Evolutionary conservation across 1,140 invertebrate species (phyloP).

Genomic region (Diprion similis): DNA sequence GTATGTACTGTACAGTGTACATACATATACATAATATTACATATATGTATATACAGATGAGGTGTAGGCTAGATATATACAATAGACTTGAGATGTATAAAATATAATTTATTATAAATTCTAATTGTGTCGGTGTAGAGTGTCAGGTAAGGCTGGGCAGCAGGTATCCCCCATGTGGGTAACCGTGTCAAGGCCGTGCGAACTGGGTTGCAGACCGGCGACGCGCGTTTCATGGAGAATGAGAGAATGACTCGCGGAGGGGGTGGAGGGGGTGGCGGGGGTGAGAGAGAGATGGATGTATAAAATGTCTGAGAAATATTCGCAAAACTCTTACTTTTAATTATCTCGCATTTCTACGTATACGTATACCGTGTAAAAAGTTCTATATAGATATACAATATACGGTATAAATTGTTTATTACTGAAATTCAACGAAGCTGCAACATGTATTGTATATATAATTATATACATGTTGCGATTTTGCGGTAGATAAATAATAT

Average conservation of each 20-base stretch:
- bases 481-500: too few species aligned
- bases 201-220: slow-evolving; percentile 56
- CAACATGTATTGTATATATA: too few species aligned
- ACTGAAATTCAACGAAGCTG: too few species aligned
- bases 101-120: slow-evolving; percentile 2
- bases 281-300: not conserved
- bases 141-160: not conserved
- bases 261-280: too few species aligned
- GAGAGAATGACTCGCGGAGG: not conserved
- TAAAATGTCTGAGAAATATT: not conserved
- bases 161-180: slow-evolving; percentile 41
- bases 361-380: too few species aligned
- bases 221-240: slow-evolving; percentile 42
- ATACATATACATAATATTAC: too few species aligned
- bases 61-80: not conserved
- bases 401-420: too few species aligned
- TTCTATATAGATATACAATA: too few species aligned
- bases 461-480: too few species aligned
- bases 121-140: not conserved
- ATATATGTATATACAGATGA: not conserved
- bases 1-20: too few species aligned
- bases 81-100: not conserved
- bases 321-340: not conserved
- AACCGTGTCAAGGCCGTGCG: slow-evolving; percentile 61
- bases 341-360: too few species aligned